These are phyloP conservation scores for Gymnocypris eckloni DNA, from an alignment of 2,797 vertebrate genomes.

Conservation along the genomic window DNA sequence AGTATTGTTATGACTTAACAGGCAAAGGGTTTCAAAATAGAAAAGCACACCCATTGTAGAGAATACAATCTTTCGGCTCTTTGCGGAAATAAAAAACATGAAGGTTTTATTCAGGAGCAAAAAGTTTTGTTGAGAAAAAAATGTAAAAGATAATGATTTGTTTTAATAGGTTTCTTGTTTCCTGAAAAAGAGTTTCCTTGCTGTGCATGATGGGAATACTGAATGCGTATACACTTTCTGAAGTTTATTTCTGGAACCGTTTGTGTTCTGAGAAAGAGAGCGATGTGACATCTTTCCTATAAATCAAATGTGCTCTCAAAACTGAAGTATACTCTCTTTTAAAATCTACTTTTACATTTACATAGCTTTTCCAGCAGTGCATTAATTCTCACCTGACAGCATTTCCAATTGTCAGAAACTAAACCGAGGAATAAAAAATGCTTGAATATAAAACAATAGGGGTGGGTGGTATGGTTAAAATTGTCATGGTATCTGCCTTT, in stretches of 20 bases:
- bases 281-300: neutral
- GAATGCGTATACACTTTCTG: neutral
- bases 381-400: neutral
- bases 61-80: conserved; percentile 25
- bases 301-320: neutral
- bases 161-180: conserved; percentile 34
- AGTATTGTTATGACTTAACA: conserved; percentile 47
- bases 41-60: conserved; percentile 3
- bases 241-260: conserved; percentile 21
- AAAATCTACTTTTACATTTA: conserved; percentile 15
- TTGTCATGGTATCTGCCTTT: neutral
- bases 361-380: neutral
- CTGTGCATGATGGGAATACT: conserved; percentile 15
- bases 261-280: conserved; percentile 7
- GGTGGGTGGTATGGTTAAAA: neutral
- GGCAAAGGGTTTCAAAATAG: conserved; percentile 37
- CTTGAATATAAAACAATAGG: neutral
- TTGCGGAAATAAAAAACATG: neutral
- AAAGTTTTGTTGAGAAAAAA: neutral
- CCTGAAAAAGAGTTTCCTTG: conserved; percentile 2
- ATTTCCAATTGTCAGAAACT: neutral
- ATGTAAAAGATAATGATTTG: conserved; percentile 9
- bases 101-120: conserved; percentile 22
- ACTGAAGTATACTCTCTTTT: conserved; percentile 16
- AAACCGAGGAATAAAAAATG: neutral